Conservation (phyloP, 2,113 vertebrate genomes). For the Clupea harengus region DNA sequence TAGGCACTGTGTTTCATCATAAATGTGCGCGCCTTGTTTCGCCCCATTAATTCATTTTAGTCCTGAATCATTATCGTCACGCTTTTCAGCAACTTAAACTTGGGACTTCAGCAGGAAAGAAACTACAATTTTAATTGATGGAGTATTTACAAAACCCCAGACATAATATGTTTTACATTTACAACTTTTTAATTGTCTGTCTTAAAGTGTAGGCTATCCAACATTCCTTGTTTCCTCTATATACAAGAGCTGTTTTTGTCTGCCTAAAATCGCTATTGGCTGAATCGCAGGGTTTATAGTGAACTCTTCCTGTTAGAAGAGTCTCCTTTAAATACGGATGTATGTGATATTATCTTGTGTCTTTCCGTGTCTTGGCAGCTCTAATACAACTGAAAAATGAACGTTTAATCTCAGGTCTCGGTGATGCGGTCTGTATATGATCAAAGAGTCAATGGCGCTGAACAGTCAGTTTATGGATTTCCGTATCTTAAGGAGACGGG, state of each 20-base stretch:
- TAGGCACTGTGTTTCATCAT: not conserved
- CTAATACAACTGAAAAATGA: conserved; percentile 45
- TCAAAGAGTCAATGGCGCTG: conserved; percentile 62
- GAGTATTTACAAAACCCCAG: not conserved
- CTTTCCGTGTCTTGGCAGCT: conserved; percentile 43
- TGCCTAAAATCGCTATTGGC: not conserved
- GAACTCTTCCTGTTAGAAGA: not conserved
- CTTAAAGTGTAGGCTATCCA: not conserved
- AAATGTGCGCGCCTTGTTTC: not conserved
- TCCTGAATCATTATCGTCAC: not conserved
- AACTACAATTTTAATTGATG: not conserved
- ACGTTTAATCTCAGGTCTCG: conserved; percentile 38
- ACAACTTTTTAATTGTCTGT: not conserved
- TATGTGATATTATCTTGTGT: conserved; percentile 24
- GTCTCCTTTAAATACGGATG: not conserved
- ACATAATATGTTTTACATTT: not conserved
- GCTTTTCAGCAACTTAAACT: not conserved
- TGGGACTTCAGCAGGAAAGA: not conserved
- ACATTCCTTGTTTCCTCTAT: not conserved
- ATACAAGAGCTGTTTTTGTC: not conserved
- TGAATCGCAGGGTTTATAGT: not conserved
- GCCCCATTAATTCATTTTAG: not conserved
- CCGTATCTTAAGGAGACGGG: conserved; percentile 42
- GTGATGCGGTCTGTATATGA: conserved; percentile 52
- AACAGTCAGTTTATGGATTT: conserved; percentile 62